These are phyloP conservation scores for Sycobia sp. DNA, from an alignment of 1,140 invertebrate species.

Conservation along the genomic window DNA sequence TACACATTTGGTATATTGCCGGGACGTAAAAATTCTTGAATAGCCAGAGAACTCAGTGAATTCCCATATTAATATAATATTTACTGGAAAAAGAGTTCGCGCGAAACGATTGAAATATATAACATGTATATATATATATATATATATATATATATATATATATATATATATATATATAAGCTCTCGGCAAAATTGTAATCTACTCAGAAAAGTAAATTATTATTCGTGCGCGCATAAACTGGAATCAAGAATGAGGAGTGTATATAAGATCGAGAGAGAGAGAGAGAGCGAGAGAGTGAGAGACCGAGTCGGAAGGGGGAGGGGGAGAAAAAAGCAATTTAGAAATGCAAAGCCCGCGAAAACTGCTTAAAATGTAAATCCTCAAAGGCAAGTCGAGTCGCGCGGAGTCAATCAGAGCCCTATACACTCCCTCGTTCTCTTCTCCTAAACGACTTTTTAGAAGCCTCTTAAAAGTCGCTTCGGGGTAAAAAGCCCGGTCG, in stretches of 20 bases:
- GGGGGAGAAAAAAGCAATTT: conserved; percentile 7
- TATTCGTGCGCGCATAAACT: not conserved
- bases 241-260: too few species aligned
- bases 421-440: too few species aligned
- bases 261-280: too few species aligned
- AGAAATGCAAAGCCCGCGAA: conserved; percentile 25
- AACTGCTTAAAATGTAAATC: conserved; percentile 32
- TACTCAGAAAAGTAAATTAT: conserved; percentile 2
- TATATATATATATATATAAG: not conserved
- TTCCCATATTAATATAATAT: too few species aligned
- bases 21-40: too few species aligned
- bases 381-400: conserved; percentile 15
- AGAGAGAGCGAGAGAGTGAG: too few species aligned
- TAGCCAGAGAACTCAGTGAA: too few species aligned
- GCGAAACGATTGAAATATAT: too few species aligned
- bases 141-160: not conserved
- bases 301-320: not conserved
- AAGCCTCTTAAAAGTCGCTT: conserved; percentile 20
- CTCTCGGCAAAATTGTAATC: not conserved
- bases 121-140: too few species aligned
- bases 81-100: too few species aligned
- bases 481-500: conserved; percentile 1
- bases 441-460: conserved; percentile 32
- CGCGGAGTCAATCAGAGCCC: conserved; percentile 18
- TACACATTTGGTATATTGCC: too few species aligned